Evolutionary conservation across 2,113 vertebrate genomes (phyloP).

Genomic region (Toxotes jaculatrix): DNA sequence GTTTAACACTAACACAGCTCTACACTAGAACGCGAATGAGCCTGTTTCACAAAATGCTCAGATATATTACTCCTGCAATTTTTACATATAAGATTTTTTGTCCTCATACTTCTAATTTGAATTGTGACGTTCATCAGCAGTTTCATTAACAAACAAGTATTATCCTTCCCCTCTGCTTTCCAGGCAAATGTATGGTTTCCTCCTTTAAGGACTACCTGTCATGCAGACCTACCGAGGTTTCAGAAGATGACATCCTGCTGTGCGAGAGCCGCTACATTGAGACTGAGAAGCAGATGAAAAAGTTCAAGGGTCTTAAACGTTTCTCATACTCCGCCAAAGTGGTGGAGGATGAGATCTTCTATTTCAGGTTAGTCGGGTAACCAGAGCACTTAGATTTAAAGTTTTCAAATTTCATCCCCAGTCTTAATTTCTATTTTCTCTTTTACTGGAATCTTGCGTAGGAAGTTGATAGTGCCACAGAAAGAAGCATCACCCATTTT

Average conservation of each 20-base stretch:
- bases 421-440: neutral
- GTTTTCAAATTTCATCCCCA: neutral
- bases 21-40: neutral
- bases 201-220: slow-evolving; percentile 98
- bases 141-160: neutral
- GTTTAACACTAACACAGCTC: neutral
- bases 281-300: slow-evolving; percentile 97
- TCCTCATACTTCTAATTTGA: neutral
- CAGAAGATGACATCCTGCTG: slow-evolving; percentile 92
- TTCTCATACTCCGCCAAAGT: slow-evolving; percentile 98
- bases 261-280: slow-evolving; percentile 98
- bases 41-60: too few species aligned
- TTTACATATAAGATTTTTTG: neutral
- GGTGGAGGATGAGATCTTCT: slow-evolving; percentile 97
- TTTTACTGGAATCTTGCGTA: slow-evolving; percentile 57
- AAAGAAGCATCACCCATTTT: slow-evolving; percentile 96
- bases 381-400: neutral
- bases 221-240: slow-evolving; percentile 94
- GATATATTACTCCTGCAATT: too few species aligned
- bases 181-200: slow-evolving; percentile 96
- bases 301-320: slow-evolving; percentile 96
- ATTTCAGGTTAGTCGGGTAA: slow-evolving; percentile 91
- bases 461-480: slow-evolving; percentile 95
- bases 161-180: slow-evolving; percentile 42
- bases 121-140: neutral